Percentiles rank a stretch among this genome's conserved stretches.
phyloP scores from a whole-genome alignment of 2,113 vertebrate species.

The Osmerus mordax region DNA sequence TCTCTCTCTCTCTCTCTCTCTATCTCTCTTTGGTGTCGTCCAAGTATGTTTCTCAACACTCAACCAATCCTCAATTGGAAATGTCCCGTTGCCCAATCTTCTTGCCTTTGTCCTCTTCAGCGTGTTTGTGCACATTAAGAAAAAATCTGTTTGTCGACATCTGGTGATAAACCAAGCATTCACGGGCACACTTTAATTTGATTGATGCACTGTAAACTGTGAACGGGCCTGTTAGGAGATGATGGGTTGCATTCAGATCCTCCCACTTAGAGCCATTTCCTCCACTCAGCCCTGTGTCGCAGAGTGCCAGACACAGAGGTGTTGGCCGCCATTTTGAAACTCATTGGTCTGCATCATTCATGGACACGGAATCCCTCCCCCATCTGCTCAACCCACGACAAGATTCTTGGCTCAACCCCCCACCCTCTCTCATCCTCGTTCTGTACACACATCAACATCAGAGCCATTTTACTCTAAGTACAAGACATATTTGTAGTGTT shows the following conservation, averaged over 20 bases:
- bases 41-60: background rate
- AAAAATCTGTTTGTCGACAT: background rate
- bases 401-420: no score
- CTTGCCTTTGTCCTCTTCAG: background rate
- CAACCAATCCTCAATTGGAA: background rate
- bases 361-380: background rate
- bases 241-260: background rate
- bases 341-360: background rate
- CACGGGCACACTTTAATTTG: background rate
- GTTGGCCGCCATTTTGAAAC: constrained; percentile 3
- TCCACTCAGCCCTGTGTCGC: background rate
- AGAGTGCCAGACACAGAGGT: background rate
- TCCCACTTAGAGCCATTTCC: background rate
- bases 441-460: no score
- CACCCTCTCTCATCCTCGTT: no score
- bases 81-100: background rate
- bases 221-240: constrained; percentile 1
- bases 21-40: background rate
- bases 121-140: background rate
- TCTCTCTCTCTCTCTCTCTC: background rate
- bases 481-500: background rate
- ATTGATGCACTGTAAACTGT: background rate
- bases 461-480: background rate
- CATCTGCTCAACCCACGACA: background rate
- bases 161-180: background rate